Conservation (phyloP, 2,797 vertebrate species). For the Phrynocephalus vlangalii region DNA sequence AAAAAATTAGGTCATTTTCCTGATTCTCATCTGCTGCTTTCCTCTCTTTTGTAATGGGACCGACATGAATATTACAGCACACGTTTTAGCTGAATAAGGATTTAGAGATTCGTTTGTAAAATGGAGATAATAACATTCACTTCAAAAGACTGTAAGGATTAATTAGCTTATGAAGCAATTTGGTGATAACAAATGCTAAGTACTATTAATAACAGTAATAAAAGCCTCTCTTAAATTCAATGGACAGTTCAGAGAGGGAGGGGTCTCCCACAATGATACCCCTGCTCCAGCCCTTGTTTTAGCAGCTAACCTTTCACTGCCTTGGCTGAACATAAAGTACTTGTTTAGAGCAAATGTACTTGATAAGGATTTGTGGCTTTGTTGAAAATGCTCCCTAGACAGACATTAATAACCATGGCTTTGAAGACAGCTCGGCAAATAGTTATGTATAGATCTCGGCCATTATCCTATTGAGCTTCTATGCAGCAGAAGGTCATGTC, state of each 20-base stretch:
- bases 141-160: constrained; percentile 38
- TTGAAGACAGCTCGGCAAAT: constrained; percentile 34
- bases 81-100: constrained; percentile 39
- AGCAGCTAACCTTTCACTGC: constrained; percentile 43
- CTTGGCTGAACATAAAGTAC: constrained; percentile 45
- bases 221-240: constrained; percentile 27
- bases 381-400: constrained; percentile 44
- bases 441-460: not conserved
- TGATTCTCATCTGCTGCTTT: constrained; percentile 23
- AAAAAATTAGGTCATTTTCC: constrained; percentile 30
- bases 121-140: constrained; percentile 37
- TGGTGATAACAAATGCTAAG: constrained; percentile 42
- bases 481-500: too few relatives aligned
- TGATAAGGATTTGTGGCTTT: constrained; percentile 39
- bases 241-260: constrained; percentile 44
- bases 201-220: constrained; percentile 45
- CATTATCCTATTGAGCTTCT: too few relatives aligned
- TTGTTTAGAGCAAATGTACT: constrained; percentile 51
- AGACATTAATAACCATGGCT: constrained; percentile 48
- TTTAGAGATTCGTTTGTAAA: constrained; percentile 36
- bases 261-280: constrained; percentile 38
- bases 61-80: constrained; percentile 30
- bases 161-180: constrained; percentile 42
- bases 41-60: constrained; percentile 27
- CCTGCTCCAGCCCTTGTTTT: constrained; percentile 45